Conservation (phyloP, 2,888 invertebrate species). For the Exocentrus adspersus region DNA sequence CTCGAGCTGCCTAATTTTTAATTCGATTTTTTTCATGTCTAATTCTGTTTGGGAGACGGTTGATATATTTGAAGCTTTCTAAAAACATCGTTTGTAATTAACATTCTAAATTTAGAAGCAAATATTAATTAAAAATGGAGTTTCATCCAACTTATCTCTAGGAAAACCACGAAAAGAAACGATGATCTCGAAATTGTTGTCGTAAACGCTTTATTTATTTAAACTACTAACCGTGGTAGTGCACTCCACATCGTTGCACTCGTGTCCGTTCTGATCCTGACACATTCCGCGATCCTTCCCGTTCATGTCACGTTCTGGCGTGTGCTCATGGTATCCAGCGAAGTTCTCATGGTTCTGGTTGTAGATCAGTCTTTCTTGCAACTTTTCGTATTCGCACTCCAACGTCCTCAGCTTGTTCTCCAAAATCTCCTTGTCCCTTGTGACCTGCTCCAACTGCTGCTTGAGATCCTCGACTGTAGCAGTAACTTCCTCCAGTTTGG, state of each 20-base stretch:
- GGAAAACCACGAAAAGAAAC: too few relatives aligned
- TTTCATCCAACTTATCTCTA: not conserved
- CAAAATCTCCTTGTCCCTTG: conserved; percentile 53
- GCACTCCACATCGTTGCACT: conserved; percentile 1
- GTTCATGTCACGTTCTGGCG: conserved; percentile 48
- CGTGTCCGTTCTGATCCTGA: not conserved
- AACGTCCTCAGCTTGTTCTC: conserved; percentile 53
- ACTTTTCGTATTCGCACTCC: conserved; percentile 51
- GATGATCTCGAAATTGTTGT: too few relatives aligned
- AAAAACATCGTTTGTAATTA: conserved; percentile 9
- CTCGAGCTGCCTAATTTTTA: conserved; percentile 54
- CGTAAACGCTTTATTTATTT: too few relatives aligned
- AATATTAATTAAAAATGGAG: too few relatives aligned
- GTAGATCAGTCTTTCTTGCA: conserved; percentile 50
- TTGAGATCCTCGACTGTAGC: conserved; percentile 45
- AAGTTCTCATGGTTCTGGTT: conserved; percentile 31
- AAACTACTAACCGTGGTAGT: not conserved
- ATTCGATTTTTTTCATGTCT: conserved; percentile 56
- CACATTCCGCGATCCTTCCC: not conserved
- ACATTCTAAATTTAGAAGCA: too few relatives aligned
- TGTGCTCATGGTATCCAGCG: conserved; percentile 35
- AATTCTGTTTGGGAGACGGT: conserved; percentile 52
- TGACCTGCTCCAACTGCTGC: conserved; percentile 51
- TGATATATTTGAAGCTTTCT: conserved; percentile 12
- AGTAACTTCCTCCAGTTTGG: conserved; percentile 55